Conservation (phyloP, 2,888 invertebrate genomes). For the Harpagoxenus sublaevis region DNA sequence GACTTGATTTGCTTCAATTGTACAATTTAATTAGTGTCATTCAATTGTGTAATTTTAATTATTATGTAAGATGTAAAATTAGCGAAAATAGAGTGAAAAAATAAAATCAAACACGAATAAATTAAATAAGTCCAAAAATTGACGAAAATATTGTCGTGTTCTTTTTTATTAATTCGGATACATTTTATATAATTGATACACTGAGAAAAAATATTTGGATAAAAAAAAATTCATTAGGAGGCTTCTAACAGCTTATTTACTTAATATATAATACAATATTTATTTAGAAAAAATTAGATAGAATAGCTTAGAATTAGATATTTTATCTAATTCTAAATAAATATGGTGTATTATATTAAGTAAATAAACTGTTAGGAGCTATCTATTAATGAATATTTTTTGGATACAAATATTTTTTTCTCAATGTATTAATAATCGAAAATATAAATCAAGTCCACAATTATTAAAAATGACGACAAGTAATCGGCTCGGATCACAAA, state of each 20-base stretch:
- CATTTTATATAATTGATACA: background rate
- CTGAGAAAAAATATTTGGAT: no score
- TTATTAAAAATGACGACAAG: background rate
- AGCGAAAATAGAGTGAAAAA: background rate
- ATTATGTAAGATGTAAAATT: conserved; percentile 6
- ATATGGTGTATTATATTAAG: no score
- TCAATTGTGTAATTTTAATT: conserved; percentile 2
- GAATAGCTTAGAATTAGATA: no score
- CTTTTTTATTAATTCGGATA: background rate
- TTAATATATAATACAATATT: no score
- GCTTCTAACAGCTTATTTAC: no score
- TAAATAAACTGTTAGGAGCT: no score
- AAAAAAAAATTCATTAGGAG: no score
- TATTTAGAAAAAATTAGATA: no score
- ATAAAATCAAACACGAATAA: conserved; percentile 1
- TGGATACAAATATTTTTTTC: no score
- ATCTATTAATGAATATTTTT: no score
- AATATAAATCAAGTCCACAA: conserved; percentile 7
- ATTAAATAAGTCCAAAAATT: background rate
- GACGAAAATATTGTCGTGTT: background rate
- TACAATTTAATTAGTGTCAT: background rate
- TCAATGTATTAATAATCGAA: background rate
- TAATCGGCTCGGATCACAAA: background rate
- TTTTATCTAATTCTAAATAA: no score
- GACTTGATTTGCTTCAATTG: background rate